Evolutionary conservation across 2,113 vertebrate genomes (phyloP), one percentile per base, ranked within the genome.

Genomic region (Aleadryas rufinucha): DNA sequence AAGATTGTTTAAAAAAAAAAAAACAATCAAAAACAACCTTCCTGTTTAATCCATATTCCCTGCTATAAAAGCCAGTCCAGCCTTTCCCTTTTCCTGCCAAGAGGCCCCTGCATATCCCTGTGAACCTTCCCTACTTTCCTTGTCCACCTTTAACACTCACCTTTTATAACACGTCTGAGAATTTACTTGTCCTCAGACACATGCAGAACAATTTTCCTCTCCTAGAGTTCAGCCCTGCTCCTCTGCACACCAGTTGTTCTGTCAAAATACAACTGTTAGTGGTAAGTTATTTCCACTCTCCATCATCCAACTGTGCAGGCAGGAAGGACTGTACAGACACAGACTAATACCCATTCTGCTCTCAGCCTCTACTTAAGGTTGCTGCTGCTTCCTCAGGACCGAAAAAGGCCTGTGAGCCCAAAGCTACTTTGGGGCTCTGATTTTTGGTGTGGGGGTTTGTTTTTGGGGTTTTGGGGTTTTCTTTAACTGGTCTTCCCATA

Each of bases 211-310:
- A 64, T 87, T 68, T 56, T 70, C 68, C 71, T 59, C 30, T 27
- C 50, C 41, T 47, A n/a, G 19, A 78, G 76, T 53, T 93, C 56
- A 92, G 64, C 60, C 83, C 71, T 47, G 68, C 76, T 90, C 64
- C 72, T 93, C 79, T 84, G 74, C 87, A 75, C 2, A 1, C 27
- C 84, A 60, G 26, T 89, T 57, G 35, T 71, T 71, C 90, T 91
- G 70, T 72, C 87, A 95, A 95, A 95, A 88, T 41, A 82, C 24
- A 87, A 56, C 75, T 59, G 45, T 44, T 33, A 52, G 44, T 11
- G 42, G 3, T 33, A 45, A 88, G 15, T 81, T 88, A 95, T 56
- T 93, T 47, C 59, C 68, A 66, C 39, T 64, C 64, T 89, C 59
- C 76, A 95, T 78, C 80, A 54, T 26, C 60, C 3, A 3, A 11